Base-by-base conservation (phyloP, 2,113 vertebrate genomes). In the Stigmatopora argus region DNA sequence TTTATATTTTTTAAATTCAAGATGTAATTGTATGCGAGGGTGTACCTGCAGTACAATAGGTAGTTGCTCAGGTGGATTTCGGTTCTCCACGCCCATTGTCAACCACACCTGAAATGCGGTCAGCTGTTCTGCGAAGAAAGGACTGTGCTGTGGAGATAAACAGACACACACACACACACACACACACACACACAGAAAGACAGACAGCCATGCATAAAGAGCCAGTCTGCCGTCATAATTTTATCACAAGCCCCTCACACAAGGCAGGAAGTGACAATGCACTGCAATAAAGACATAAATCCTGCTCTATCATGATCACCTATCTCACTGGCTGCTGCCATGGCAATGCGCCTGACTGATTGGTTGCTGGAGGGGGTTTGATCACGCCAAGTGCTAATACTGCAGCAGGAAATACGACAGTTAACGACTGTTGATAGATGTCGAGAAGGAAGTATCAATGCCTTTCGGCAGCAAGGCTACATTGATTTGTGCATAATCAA, bases 71-170 rank as follows among this genome's bases (percentile, higher is more conserved):
- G 96, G 97, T 0, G 97, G 96, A 82, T 94, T 99, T 75, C 97
- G 89, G 92, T 98, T 98, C 87, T 99, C 97, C 84, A 99, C 96
- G 0, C 97, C 97, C 95, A 99, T 97, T 0, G 95, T 97, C 72
- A 99, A 80, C 96, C 96, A 98, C 69, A 99, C 97, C 89, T 99
- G 93, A 89, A 99, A 99, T 0, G 97, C 97, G 0, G 96, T 98
- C 78, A 99, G 91, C 90, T 99, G 97, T 87, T 99, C 96, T 0
- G 94, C 94, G 0, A 99, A 99, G 91, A 99, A 99, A 0, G 95
- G 96, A 62, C 97, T 98, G 89, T 96, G 95, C 97, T 98, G 93
- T 82, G 68, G 83, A 81, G 46, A 72, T 26, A 71, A 71, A 59
- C 45, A 63, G 10, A 14, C 53, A 66, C 34, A 66, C n/a, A 68